Evolutionary conservation across 1,140 invertebrate genomes (phyloP).

Genomic region (Pemphigus obesinymphae): DNA sequence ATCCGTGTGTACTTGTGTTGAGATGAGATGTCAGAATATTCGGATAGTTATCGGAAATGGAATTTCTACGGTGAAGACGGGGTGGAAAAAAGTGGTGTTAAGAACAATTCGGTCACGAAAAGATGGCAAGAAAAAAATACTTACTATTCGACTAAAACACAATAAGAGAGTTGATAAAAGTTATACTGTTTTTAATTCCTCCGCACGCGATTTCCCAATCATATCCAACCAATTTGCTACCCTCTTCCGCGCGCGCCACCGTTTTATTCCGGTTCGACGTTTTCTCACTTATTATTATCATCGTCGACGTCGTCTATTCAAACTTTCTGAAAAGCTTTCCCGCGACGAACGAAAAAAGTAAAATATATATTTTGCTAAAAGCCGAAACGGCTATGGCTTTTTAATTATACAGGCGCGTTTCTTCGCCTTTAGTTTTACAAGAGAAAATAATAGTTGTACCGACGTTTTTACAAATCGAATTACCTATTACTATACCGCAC

Average conservation of each 20-base stretch:
- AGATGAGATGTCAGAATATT: too few relatives aligned
- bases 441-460: neutral
- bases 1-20: too few relatives aligned
- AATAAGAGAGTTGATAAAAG: neutral
- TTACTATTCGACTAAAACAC: neutral
- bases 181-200: neutral
- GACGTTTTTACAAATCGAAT: slow-evolving; percentile 16
- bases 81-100: too few relatives aligned
- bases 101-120: too few relatives aligned
- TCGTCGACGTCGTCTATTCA: neutral
- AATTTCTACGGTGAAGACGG: neutral
- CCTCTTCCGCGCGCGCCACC: neutral
- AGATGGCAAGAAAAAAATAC: too few relatives aligned
- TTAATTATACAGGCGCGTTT: slow-evolving; percentile 38
- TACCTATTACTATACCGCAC: too few relatives aligned
- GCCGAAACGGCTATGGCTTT: slow-evolving; percentile 5
- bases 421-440: slow-evolving; percentile 17
- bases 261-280: neutral
- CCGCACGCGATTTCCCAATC: slow-evolving; percentile 8
- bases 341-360: neutral
- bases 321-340: slow-evolving; percentile 18
- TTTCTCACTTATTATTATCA: slow-evolving; percentile 14
- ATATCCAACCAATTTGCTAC: slow-evolving; percentile 14
- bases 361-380: slow-evolving; percentile 1
- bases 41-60: neutral